Evolutionary conservation across 2,113 vertebrate genomes (phyloP), one percentile per base, ranked within the genome.

Genomic region (Girardinichthys multiradiatus): DNA sequence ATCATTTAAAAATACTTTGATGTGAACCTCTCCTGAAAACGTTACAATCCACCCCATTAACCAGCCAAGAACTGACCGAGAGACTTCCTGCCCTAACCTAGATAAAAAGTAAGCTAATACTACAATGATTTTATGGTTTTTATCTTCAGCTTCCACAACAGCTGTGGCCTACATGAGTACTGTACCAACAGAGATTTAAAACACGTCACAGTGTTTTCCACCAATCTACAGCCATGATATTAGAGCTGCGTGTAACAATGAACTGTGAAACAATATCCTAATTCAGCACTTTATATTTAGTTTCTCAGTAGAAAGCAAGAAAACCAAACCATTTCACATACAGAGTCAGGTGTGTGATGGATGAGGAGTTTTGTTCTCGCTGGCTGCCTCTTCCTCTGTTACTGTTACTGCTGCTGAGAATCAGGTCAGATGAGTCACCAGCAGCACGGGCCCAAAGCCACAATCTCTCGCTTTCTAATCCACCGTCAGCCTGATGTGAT

Each of bases 391-490:
- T 69, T 70, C 29, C 57, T 74, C 57, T 54, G 59, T 5, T 68
- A 64, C 67, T 76, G 70, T 30, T 51, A 51, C 71, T 72, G 82
- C 80, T 79, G 63, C 51, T 80, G 63, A 84, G 84, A 91, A 89
- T 88, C 81, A 90, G 91, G 90, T 90, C 89, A 91, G 84, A 90
- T 89, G 91, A 91, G 84, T 91, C 90, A 92, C 86, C 81, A 64
- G 82, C 79, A 84, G 81, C 86, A 51, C 62, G 65, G 70, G 76
- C 88, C 82, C 85, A 73, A 8, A 88, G 88, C 85, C 80, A 74
- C 86, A 75, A 75, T 79, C 83, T 68, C 82, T 77, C 24, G 17
- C 81, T 82, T 80, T 87, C 75, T 84, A 85, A 87, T 87, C 85
- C 86, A 80, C 86, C 77, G 68, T 86, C 71, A 78, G 87, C 84